Conservation (phyloP, 1,140 invertebrate genomes). For the Habropoda laboriosa region DNA sequence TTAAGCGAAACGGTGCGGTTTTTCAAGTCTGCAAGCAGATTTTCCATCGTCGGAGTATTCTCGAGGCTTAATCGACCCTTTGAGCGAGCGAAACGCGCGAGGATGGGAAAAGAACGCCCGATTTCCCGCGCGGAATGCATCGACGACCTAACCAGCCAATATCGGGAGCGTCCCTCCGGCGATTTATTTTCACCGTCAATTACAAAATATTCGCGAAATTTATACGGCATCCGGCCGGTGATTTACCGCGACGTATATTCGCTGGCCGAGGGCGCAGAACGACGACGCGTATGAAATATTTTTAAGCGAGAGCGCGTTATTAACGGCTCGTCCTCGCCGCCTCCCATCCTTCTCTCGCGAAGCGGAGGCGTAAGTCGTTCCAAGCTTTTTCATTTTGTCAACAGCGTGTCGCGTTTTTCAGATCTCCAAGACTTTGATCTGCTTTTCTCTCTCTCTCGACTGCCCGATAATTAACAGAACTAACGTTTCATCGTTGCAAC, state of each 20-base stretch:
- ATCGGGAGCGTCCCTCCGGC: background rate
- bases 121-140: background rate
- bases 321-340: slow-evolving; percentile 20
- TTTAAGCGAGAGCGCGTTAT: slow-evolving; percentile 33
- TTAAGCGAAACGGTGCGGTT: too few relatives aligned
- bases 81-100: too few relatives aligned
- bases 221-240: slow-evolving; percentile 21
- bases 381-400: slow-evolving; percentile 24
- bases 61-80: slow-evolving; percentile 3
- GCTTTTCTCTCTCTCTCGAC: too few relatives aligned
- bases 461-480: slow-evolving; percentile 20
- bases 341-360: background rate
- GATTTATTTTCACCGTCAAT: slow-evolving; percentile 24
- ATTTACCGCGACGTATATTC: slow-evolving; percentile 26
- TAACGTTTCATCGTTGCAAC: slow-evolving; percentile 18
- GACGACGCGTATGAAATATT: slow-evolving; percentile 25
- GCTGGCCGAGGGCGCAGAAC: background rate
- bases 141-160: background rate
- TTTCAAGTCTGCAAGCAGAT: too few relatives aligned
- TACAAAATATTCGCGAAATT: slow-evolving; percentile 36
- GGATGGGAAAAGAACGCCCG: background rate
- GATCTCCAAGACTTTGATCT: too few relatives aligned
- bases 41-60: too few relatives aligned
- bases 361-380: too few relatives aligned
- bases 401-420: too few relatives aligned